These are phyloP conservation scores for Danio aesculapii DNA, from an alignment of 2,797 vertebrate genomes.

Conservation along the genomic window DNA sequence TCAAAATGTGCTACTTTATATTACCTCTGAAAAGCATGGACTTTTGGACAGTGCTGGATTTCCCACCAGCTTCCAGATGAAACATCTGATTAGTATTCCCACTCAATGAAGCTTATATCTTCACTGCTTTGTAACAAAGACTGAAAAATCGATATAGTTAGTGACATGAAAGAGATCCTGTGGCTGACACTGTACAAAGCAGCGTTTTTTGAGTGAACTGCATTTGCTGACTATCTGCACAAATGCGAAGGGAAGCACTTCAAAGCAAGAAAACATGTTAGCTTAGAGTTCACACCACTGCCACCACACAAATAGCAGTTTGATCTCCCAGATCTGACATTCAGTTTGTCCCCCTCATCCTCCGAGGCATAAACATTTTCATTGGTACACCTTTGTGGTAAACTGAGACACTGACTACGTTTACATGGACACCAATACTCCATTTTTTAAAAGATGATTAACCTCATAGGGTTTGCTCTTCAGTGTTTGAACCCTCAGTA, in stretches of 20 bases:
- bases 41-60: not conserved
- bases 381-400: not conserved
- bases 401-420: too few relatives aligned
- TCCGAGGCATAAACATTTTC: constrained; percentile 20
- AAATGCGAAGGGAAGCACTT: constrained; percentile 27
- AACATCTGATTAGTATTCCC: constrained; percentile 22
- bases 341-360: not conserved
- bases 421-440: too few relatives aligned
- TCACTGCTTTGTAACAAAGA: constrained; percentile 16
- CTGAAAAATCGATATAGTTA: constrained; percentile 33
- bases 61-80: constrained; percentile 3
- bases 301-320: constrained; percentile 11
- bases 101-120: constrained; percentile 3
- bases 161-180: constrained; percentile 45
- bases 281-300: constrained; percentile 27
- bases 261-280: constrained; percentile 21
- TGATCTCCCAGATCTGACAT: constrained; percentile 25
- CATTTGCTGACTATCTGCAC: not conserved
- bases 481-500: too few relatives aligned
- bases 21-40: not conserved
- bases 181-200: not conserved
- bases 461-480: too few relatives aligned
- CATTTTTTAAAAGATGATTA: too few relatives aligned
- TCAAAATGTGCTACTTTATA: not conserved
- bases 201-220: constrained; percentile 26